These are phyloP conservation scores for Pardalotus punctatus DNA, from an alignment of 2,113 vertebrate genomes.

Conservation along the genomic window DNA sequence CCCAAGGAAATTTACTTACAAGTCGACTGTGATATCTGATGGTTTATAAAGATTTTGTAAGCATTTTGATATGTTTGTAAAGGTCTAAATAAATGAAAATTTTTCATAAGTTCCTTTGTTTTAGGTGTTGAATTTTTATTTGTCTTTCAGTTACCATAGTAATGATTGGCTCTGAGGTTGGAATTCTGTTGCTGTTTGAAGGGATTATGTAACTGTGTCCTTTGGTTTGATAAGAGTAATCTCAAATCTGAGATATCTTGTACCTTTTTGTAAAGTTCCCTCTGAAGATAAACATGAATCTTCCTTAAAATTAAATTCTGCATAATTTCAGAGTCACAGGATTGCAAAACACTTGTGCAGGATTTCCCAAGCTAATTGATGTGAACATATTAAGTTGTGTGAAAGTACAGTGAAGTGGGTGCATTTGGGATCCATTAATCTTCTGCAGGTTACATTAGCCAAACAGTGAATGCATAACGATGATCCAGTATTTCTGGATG, in stretches of 20 bases:
- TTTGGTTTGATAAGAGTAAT: background rate
- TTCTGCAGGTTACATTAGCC: background rate
- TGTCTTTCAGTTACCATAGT: background rate
- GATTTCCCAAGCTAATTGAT: background rate
- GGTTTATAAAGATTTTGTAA: background rate
- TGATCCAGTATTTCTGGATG: background rate
- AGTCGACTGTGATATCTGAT: background rate
- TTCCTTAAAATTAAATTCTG: background rate
- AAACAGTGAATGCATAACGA: background rate
- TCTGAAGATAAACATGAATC: background rate
- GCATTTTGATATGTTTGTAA: fast-evolving
- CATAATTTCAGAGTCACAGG: background rate
- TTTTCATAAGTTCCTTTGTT: background rate
- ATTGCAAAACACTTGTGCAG: background rate
- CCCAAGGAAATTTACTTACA: background rate
- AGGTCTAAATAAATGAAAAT: background rate
- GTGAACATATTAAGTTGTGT: background rate
- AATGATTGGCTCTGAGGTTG: background rate
- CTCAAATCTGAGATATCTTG: background rate
- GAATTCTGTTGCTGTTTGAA: background rate
- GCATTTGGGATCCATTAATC: background rate
- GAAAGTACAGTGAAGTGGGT: background rate
- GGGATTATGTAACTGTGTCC: background rate
- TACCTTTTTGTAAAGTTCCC: background rate
- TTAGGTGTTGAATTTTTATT: background rate